Base-by-base conservation (phyloP, 2,888 invertebrate genomes). In the Chrysina gloriosa region DNA sequence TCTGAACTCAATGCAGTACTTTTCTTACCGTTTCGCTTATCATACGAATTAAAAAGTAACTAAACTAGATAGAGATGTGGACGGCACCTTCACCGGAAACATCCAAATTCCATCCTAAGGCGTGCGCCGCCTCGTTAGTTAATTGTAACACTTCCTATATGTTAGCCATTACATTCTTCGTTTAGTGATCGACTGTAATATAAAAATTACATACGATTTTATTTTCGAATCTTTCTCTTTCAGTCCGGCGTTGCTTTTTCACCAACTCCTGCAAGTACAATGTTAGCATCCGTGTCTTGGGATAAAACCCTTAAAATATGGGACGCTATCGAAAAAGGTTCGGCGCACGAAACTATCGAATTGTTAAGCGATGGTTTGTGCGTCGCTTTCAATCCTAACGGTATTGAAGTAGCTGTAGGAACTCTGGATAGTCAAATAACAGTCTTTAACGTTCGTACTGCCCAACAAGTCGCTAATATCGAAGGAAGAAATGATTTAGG, bases 401-500 rank as follows among this genome's bases (percentile, higher is more conserved):
- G 98, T 0, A 88, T 91, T 77, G 93, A 97, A 87, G 87, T 99
- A 14, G 97, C 98, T 0, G 96, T 97, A 0, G 92, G 97, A 0
- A 95, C 96, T 0, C 83, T 98, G 14, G 94, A 96, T 81, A 95
- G 95, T 0, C 91, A 90, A 75, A 93, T 98, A 74, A 86, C 90
- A 0, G 88, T 95, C 76, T 96, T 95, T 79, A 89, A 95, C 80
- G 83, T 90, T 0, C 89, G 88, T 71, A 90, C 89, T 0, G 86
- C 91, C 0, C 84, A 86, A 0, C 94, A 97, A 84, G 86, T 89
- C 0, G 89, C 89, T 11, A 89, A 89, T 39, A 93, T 99, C 48
- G 97, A 98, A 81, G 97, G 97, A 0, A 86, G 92, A 63, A 90
- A 91, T 76, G 98, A 99, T 84, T 85, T 99, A 39, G 95, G 95